Evolutionary conservation across 2,888 invertebrate species (phyloP), one percentile per base, ranked within the genome.

Genomic region (Eristalis tenax): DNA sequence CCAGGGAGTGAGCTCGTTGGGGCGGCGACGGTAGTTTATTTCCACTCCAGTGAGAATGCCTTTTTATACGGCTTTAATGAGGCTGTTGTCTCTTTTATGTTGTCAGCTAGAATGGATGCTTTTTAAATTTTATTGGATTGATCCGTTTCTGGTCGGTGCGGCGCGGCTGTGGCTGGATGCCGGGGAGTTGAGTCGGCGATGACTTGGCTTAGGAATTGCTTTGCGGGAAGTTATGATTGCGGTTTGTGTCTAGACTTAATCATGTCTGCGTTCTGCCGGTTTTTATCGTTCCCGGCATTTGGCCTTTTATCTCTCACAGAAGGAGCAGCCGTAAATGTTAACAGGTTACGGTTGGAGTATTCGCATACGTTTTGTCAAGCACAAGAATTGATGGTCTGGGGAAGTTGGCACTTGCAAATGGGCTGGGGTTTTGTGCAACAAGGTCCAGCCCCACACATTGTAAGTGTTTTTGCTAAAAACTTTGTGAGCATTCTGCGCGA

Each of bases 241-340:
- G 86, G 86, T 86, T 86, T 83, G 82, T 71, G 86, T 83, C 86
- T 86, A 86, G 86, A 86, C 86, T 83, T 79, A 83, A 86, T 50
- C 74, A 40, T 74, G 70, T 56, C 61, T 50, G 61, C 71, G 56
- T 64, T 68, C 10, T 56, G 61, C 32, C 65, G 57, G 5, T 23
- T 70, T 81, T 85, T 81, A 81, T 85, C 4, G 61, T 32, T 23
- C 64, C 68, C 57, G 61, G 38, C 70, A 71, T 80, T 80, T 76
- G 68, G 40, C 61, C 71, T 61, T 71, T 68, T 64, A 76, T 76
- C 22, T 64, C 61, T 38, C 11, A 32, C 63, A 59, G 50, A 75
- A 59, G 57, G 40, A 15, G 13, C 32, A 15, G 13, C 32, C 8
- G 71, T 43, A 32, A 71, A 71, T 71, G 66, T 79, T 66, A 61